These are phyloP conservation scores for Napeogenes inachia DNA, from an alignment of 2,888 invertebrate genomes.

Conservation along the genomic window DNA sequence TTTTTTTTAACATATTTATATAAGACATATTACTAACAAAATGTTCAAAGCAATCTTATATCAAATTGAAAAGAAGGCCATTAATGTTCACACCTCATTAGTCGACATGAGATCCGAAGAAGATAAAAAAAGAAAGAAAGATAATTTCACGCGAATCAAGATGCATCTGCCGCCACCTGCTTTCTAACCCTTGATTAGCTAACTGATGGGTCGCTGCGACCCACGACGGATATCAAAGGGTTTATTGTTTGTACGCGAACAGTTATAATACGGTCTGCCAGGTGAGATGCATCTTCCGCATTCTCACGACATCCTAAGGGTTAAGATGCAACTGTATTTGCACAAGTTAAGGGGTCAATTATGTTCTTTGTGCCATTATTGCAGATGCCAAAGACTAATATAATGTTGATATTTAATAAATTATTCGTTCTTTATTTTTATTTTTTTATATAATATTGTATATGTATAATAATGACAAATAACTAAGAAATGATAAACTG, in stretches of 20 bases:
- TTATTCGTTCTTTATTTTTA: neutral
- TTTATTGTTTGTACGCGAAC: conserved; percentile 57
- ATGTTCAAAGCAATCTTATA: conserved; percentile 29
- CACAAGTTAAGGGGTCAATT: conserved; percentile 4
- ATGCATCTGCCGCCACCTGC: conserved; percentile 73
- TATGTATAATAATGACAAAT: too few relatives aligned
- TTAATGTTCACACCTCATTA: conserved; percentile 72
- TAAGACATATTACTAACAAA: too few relatives aligned
- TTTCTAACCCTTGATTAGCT: conserved; percentile 61
- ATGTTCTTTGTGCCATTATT: neutral
- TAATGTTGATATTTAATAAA: neutral
- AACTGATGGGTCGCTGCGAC: conserved; percentile 50
- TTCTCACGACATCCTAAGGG: conserved; percentile 63
- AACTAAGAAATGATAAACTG: too few relatives aligned
- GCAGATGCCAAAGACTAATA: neutral
- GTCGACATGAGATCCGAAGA: conserved; percentile 57
- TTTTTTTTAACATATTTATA: too few relatives aligned
- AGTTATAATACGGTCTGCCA: conserved; percentile 68
- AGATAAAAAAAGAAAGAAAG: conserved; percentile 49
- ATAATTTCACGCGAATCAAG: conserved; percentile 74
- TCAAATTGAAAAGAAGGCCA: conserved; percentile 48
- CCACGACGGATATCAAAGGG: conserved; percentile 62
- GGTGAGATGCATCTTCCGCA: conserved; percentile 58
- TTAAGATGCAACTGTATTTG: conserved; percentile 55
- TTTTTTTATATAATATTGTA: too few relatives aligned